Evolutionary conservation across 2,113 vertebrate genomes (phyloP).

Genomic region (Turdus rufiventris): DNA sequence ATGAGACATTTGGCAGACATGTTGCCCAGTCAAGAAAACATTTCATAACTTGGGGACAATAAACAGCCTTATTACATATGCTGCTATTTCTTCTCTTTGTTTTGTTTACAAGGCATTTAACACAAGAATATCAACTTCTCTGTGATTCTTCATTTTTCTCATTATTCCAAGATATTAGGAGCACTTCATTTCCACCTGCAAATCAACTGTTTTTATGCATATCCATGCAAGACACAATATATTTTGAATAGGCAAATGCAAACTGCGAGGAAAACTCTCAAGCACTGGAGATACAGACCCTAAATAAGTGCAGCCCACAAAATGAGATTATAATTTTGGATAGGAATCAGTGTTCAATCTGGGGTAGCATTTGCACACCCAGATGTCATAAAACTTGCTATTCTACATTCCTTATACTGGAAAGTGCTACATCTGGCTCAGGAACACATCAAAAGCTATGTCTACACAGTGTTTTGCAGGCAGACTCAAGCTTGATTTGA

Average conservation of each 20-base stretch:
- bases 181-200: neutral
- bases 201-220: neutral
- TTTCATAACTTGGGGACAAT: slow-evolving; percentile 7
- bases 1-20: neutral
- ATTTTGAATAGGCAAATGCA: neutral
- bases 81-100: neutral
- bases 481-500: neutral
- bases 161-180: neutral
- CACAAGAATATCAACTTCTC: neutral
- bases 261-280: neutral
- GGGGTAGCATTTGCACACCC: neutral
- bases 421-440: slow-evolving; percentile 30
- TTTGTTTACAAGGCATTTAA: neutral
- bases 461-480: neutral
- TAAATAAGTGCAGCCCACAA: neutral
- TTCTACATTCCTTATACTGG: slow-evolving; percentile 11
- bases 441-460: slow-evolving; percentile 5
- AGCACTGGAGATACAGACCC: neutral
- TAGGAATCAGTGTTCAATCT: neutral
- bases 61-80: neutral
- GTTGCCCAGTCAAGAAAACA: neutral
- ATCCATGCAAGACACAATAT: neutral
- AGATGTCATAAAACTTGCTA: slow-evolving; percentile 20
- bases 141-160: neutral
- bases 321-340: neutral